A percentile compares a stretch with the other conserved stretches of the same genome.
phyloP scores from a whole-genome alignment of 1,140 invertebrate species.

The Heliconius hewitsoni region DNA sequence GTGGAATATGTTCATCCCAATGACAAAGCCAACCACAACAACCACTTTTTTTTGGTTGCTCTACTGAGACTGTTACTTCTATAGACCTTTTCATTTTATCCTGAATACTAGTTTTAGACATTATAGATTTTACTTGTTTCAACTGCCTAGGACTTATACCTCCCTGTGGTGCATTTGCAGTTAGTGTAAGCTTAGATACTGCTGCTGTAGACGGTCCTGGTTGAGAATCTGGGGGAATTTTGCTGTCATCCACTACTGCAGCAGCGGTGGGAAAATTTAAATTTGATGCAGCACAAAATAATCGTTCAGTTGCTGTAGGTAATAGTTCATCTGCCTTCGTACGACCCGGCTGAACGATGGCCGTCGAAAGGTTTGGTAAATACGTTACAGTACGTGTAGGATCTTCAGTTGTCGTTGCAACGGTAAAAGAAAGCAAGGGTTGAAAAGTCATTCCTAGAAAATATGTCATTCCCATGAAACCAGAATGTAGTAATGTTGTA shows the following conservation, averaged over 20 bases:
- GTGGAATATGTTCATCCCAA: constrained; percentile 66
- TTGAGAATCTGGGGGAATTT: constrained; percentile 37
- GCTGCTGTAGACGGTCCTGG: constrained; percentile 57
- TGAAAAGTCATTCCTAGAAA: constrained; percentile 66
- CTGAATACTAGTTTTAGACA: constrained; percentile 64
- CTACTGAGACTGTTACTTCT: constrained; percentile 51
- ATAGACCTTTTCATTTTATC: constrained; percentile 53
- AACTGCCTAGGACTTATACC: constrained; percentile 64
- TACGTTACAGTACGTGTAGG: constrained; percentile 73
- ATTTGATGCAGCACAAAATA: constrained; percentile 70
- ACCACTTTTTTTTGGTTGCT: constrained; percentile 49
- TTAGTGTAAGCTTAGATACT: constrained; percentile 61
- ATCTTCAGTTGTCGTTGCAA: constrained; percentile 59
- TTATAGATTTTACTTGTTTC: constrained; percentile 71
- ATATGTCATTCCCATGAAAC: constrained; percentile 69
- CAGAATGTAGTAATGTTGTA: constrained; percentile 87
- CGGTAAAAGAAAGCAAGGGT: constrained; percentile 64
- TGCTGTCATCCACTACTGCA: constrained; percentile 54
- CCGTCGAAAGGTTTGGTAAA: constrained; percentile 64
- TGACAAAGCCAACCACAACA: constrained; percentile 60
- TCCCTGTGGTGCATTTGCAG: constrained; percentile 55
- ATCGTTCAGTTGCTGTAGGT: constrained; percentile 59
- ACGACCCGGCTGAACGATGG: constrained; percentile 40
- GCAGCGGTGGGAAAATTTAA: constrained; percentile 70
- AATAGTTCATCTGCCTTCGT: constrained; percentile 45